phyloP scores from a whole-genome alignment of 2,113 vertebrate genomes.

The Pseudonaja textilis region DNA sequence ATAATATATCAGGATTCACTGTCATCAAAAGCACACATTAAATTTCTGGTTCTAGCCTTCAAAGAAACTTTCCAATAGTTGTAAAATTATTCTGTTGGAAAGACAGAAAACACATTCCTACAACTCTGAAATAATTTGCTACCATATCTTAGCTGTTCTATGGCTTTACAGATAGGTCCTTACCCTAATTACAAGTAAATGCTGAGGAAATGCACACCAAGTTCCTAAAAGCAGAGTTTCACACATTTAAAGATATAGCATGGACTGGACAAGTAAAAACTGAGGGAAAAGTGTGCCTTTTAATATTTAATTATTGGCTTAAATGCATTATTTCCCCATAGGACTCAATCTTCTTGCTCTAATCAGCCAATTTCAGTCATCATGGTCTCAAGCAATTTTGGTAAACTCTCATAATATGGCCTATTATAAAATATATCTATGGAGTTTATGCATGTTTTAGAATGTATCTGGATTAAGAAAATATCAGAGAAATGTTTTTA shows the following conservation, averaged over 20 bases:
- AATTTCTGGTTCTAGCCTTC: background rate
- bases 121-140: background rate
- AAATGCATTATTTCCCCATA: background rate
- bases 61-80: background rate
- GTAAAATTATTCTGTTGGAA: background rate
- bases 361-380: background rate
- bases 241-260: background rate
- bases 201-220: background rate
- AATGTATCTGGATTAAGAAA: background rate
- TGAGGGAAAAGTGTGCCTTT: background rate
- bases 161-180: background rate
- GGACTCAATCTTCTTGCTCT: background rate
- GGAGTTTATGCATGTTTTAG: background rate
- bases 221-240: background rate
- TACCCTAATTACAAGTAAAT: background rate
- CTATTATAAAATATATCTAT: background rate
- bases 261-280: background rate
- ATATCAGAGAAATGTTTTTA: background rate
- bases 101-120: background rate
- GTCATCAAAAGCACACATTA: background rate
- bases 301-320: background rate
- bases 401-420: background rate
- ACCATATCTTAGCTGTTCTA: background rate
- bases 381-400: background rate
- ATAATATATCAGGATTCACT: background rate